A percentile compares a stretch with the other conserved stretches of the same genome.
These are phyloP conservation scores for Coracopsis vasa DNA, from an alignment of 2,113 vertebrate genomes.

Conservation along the genomic window DNA sequence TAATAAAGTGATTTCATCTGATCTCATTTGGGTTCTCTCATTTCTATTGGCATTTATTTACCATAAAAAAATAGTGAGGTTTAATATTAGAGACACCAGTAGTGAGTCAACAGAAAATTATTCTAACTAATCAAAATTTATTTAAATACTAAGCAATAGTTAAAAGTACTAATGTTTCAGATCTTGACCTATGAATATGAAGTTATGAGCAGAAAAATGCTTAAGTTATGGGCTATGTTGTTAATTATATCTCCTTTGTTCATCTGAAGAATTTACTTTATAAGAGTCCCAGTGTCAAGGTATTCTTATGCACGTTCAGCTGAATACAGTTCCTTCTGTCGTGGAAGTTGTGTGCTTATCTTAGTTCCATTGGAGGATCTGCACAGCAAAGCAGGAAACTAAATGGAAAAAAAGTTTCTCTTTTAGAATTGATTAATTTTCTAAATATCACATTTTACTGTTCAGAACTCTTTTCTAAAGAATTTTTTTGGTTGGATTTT, in stretches of 20 bases:
- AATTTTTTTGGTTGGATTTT: background rate
- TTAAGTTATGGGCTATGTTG: background rate
- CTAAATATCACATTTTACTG: background rate
- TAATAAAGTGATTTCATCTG: background rate
- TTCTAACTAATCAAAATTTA: background rate
- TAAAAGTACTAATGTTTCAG: background rate
- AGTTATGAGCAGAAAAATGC: background rate
- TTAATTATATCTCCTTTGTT: background rate
- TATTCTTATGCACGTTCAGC: background rate
- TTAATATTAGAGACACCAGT: background rate
- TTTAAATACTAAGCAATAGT: background rate
- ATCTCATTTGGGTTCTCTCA: background rate
- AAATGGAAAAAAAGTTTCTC: background rate
- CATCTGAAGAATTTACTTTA: background rate
- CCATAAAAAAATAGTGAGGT: background rate
- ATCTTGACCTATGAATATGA: background rate
- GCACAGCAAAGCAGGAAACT: background rate
- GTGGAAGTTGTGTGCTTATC: background rate
- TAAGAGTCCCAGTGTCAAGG: background rate
- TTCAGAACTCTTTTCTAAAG: background rate
- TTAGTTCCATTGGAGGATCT: background rate
- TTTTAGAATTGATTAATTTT: background rate
- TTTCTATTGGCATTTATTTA: background rate
- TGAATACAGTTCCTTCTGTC: background rate
- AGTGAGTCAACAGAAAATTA: background rate